Evolutionary conservation across 2,113 vertebrate genomes (phyloP), one percentile per base, ranked within the genome.

Genomic region (Pterocles gutturalis): DNA sequence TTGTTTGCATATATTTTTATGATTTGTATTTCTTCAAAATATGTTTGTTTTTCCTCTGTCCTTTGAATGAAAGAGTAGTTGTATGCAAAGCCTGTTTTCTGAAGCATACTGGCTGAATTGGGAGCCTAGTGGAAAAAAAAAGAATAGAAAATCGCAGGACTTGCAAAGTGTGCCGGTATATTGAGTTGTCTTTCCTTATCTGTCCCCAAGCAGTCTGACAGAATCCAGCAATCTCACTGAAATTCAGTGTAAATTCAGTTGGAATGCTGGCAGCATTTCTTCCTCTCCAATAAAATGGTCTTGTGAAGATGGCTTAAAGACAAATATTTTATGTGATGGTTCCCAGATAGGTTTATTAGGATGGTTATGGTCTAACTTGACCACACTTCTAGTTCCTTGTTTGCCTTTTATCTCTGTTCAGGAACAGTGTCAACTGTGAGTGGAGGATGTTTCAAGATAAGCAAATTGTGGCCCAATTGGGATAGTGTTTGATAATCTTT

Each of bases 161-260:
- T 85, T 83, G 18, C 0, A 2, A 73, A 76, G 9, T 43, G 2
- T 85, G 14, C 15, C 11, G 7, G 14, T 21, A 9, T 55, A 5
- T 51, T 64, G 18, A 46, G 18, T 24, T 71, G 26, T 62, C 28
- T 84, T 34, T 93, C 18, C 26, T 67, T 41, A 41, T 41, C 43
- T 89, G 18, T 24, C 7, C 13, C 13, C 17, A 45, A 11, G 25
- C 34, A 58, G 5, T 45, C 31, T 72, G 75, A 66, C 69, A 18
- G 4, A 79, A 13, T 53, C 51, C 38, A 65, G 5, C 14, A 31
- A 10, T 79, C 33, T 83, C 12, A 21, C 17, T 66, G 34, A 60
- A 85, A 43, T 66, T 55, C 22, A 10, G 9, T 64, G 20, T 65
- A 69, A 90, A 33, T 64, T 1, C 11, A 48, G 21, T 75, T 49